Evolutionary conservation across 2,113 vertebrate genomes (phyloP).

Genomic region (Myotis yumanensis): DNA sequence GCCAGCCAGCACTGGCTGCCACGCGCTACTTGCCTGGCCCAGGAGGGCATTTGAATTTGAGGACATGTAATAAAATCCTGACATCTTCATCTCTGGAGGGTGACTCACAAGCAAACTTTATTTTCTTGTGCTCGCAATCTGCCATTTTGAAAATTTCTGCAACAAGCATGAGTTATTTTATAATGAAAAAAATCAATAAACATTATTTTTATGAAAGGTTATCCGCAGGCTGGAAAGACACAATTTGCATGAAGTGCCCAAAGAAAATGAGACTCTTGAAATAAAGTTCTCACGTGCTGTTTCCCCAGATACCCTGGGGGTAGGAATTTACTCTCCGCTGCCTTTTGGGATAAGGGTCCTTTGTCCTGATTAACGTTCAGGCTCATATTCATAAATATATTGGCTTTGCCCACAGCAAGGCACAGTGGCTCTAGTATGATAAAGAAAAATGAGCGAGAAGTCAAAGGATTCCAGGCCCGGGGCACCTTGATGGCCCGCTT

Average conservation of each 20-base stretch:
- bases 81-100: neutral
- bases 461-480: neutral
- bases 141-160: neutral
- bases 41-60: neutral
- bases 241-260: neutral
- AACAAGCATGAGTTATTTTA: neutral
- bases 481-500: neutral
- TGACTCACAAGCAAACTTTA: neutral
- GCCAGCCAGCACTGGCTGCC: neutral
- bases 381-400: neutral
- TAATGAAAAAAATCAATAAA: slow-evolving; percentile 50
- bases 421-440: neutral
- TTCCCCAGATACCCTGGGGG: neutral
- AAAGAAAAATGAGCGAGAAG: slow-evolving; percentile 24
- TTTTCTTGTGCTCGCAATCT: neutral
- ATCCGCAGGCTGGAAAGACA: neutral
- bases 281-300: neutral
- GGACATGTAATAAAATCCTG: neutral
- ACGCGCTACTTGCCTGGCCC: neutral
- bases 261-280: neutral
- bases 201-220: slow-evolving; percentile 45
- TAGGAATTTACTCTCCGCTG: neutral
- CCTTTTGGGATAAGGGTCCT: slow-evolving; percentile 56
- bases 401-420: slow-evolving; percentile 44
- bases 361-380: slow-evolving; percentile 59